These are phyloP conservation scores for Hylaeus anthracinus DNA, from an alignment of 1,140 invertebrate species.

Conservation along the genomic window DNA sequence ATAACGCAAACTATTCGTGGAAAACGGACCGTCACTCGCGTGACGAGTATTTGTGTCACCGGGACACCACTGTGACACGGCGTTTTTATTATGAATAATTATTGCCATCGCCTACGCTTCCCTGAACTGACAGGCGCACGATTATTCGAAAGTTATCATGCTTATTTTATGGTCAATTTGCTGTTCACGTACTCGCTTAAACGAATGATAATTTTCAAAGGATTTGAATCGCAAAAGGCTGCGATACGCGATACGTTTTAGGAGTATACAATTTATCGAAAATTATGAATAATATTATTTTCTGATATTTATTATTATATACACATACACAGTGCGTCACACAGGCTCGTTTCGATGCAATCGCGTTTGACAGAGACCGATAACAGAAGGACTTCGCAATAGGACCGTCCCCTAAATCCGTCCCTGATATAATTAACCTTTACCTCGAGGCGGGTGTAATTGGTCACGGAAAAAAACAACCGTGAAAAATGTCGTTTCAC, in stretches of 20 bases:
- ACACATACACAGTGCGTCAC: neutral
- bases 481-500: conserved; percentile 2
- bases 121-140: neutral
- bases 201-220: no score
- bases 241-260: no score
- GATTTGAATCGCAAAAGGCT: no score
- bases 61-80: conserved; percentile 23
- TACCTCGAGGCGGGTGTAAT: neutral
- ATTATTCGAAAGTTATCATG: neutral
- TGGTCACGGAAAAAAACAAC: neutral
- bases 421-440: conserved; percentile 35
- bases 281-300: no score
- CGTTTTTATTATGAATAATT: conserved; percentile 35
- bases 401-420: neutral
- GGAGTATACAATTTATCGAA: no score
- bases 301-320: no score
- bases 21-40: conserved; percentile 39
- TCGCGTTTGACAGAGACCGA: conserved; percentile 32
- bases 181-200: no score
- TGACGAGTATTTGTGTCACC: conserved; percentile 47
- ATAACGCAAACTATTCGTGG: conserved; percentile 20
- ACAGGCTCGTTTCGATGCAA: conserved; percentile 2
- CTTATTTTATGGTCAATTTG: neutral
- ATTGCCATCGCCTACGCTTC: neutral
- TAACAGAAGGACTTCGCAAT: conserved; percentile 20